phyloP scores from a whole-genome alignment of 2,888 invertebrate genomes.

The Xestia xanthographa region DNA sequence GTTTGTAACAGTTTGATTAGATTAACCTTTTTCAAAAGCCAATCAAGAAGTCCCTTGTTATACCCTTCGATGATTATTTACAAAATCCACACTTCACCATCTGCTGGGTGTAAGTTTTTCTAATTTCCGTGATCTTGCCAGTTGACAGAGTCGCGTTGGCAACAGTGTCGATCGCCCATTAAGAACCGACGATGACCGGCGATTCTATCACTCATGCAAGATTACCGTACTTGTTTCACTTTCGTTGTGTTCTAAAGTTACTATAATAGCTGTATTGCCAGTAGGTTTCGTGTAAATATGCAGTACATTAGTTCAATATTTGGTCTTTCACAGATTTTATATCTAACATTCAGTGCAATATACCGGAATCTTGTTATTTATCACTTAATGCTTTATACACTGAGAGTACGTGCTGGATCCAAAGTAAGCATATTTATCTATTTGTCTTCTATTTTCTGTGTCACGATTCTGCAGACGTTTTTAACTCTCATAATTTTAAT shows the following conservation, averaged over 20 bases:
- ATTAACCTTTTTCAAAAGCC: neutral
- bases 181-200: too few species aligned
- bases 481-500: too few species aligned
- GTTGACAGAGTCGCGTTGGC: neutral
- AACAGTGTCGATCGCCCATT: neutral
- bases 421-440: too few species aligned
- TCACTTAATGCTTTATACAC: slow-evolving; percentile 27
- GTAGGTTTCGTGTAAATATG: neutral
- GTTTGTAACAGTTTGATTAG: neutral
- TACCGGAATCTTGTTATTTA: slow-evolving; percentile 34
- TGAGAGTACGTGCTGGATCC: slow-evolving; percentile 9
- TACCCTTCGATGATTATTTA: neutral
- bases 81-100: too few species aligned
- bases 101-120: too few species aligned
- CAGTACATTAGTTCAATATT: neutral
- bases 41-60: too few species aligned
- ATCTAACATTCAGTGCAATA: slow-evolving; percentile 8
- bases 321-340: slow-evolving; percentile 17
- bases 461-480: too few species aligned
- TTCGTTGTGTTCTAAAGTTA: neutral
- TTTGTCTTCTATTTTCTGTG: too few species aligned
- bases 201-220: too few species aligned
- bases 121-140: neutral
- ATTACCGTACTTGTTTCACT: too few species aligned
- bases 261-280: neutral